phyloP scores from a whole-genome alignment of 2,888 invertebrate genomes.

The Adineta ricciae region DNA sequence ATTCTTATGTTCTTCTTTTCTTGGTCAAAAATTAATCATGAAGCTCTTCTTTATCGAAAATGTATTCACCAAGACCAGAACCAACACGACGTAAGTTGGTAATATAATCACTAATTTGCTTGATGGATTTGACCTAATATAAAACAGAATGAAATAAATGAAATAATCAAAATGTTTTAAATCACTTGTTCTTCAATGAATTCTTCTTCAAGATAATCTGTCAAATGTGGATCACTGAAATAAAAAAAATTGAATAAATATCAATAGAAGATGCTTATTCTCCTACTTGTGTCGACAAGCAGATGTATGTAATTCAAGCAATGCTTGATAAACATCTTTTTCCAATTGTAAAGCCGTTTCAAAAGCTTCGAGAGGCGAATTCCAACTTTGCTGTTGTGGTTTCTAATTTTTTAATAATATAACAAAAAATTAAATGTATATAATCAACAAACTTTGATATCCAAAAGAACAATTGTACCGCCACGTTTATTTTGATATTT shows the following conservation, averaged over 20 bases:
- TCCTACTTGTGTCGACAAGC: slow-evolving; percentile 39
- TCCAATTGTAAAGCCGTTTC: slow-evolving; percentile 28
- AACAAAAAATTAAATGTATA: too few species aligned
- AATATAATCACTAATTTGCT: background rate
- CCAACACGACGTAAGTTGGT: too few species aligned
- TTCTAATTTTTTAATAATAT: background rate
- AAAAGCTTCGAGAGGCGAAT: slow-evolving; percentile 22
- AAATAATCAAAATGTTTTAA: too few species aligned
- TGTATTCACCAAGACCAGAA: too few species aligned
- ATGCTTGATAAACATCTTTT: background rate
- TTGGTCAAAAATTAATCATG: too few species aligned
- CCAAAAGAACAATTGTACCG: slow-evolving; percentile 52
- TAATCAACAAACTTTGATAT: slow-evolving; percentile 49
- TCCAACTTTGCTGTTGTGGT: slow-evolving; percentile 29
- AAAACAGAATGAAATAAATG: too few species aligned
- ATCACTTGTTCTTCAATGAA: slow-evolving; percentile 54
- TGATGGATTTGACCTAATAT: slow-evolving; percentile 25
- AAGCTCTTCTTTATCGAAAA: too few species aligned
- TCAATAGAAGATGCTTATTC: too few species aligned
- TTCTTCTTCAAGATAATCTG: slow-evolving; percentile 54
- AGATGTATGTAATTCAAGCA: slow-evolving; percentile 44
- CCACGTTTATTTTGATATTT: slow-evolving; percentile 60
- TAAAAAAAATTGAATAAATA: too few species aligned
- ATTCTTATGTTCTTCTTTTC: too few species aligned
- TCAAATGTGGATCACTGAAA: slow-evolving; percentile 51